phyloP scores from a whole-genome alignment of 2,888 invertebrate genomes.

The Drosophila pseudotakahashii region DNA sequence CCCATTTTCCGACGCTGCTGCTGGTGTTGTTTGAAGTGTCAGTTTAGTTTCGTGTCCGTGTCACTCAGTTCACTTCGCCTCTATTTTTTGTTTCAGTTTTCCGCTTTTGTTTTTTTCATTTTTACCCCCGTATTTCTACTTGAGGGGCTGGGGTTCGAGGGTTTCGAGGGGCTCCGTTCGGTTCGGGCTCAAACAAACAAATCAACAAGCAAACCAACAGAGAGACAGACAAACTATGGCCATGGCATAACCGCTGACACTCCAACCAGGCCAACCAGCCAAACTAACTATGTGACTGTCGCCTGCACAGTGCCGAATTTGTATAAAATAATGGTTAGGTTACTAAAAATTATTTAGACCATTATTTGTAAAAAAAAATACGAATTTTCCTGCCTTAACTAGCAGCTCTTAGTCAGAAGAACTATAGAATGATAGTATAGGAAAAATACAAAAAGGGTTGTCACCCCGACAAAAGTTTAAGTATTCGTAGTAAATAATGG shows the following conservation, averaged over 20 bases:
- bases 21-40: slow-evolving; percentile 74
- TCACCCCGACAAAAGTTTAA: too few relatives aligned
- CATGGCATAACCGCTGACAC: slow-evolving; percentile 63
- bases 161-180: too few relatives aligned
- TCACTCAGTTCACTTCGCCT: slow-evolving; percentile 59
- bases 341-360: background rate
- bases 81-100: slow-evolving; percentile 13
- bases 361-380: too few relatives aligned
- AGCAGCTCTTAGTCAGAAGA: too few relatives aligned
- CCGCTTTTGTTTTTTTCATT: slow-evolving; percentile 1
- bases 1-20: slow-evolving; percentile 44
- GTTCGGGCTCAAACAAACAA: slow-evolving; percentile 39
- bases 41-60: slow-evolving; percentile 72
- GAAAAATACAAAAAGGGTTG: too few relatives aligned
- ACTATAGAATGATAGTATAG: too few relatives aligned
- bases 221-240: slow-evolving; percentile 33
- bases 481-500: too few relatives aligned
- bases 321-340: background rate
- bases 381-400: too few relatives aligned
- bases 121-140: slow-evolving; percentile 5
- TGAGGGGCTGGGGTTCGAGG: slow-evolving; percentile 1
- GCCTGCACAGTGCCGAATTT: slow-evolving; percentile 12
- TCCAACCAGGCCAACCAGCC: slow-evolving; percentile 22
- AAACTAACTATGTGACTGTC: slow-evolving; percentile 34
- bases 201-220: slow-evolving; percentile 57